Conservation (phyloP, 2,888 invertebrate genomes). For the Macaria notata region DNA sequence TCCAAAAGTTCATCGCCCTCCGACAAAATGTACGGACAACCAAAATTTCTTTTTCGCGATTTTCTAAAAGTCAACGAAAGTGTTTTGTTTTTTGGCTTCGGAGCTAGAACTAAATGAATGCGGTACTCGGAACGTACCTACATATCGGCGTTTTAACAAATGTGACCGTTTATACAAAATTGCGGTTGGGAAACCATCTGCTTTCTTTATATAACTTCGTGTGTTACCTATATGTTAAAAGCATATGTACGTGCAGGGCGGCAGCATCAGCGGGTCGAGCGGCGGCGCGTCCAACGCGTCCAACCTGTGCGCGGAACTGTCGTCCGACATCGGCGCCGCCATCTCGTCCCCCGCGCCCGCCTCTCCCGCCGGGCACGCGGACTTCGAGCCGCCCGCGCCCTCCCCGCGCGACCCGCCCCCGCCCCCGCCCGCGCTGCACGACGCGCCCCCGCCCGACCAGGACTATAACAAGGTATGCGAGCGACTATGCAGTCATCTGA, state of each 20-base stretch:
- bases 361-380: conserved; percentile 85
- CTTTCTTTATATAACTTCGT: too few relatives aligned
- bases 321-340: conserved; percentile 89
- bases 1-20: too few relatives aligned
- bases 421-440: conserved; percentile 40
- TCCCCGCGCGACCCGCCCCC: conserved; percentile 48
- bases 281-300: conserved; percentile 34
- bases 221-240: too few relatives aligned
- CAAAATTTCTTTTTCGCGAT: too few relatives aligned
- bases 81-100: too few relatives aligned
- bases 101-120: too few relatives aligned
- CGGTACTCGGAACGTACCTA: too few relatives aligned
- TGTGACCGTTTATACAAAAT: too few relatives aligned
- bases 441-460: conserved; percentile 47
- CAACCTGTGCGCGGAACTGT: conserved; percentile 85
- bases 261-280: conserved; percentile 41
- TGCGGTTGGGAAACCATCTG: too few relatives aligned
- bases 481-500: not conserved
- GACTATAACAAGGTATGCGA: conserved; percentile 65
- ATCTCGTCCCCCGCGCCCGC: conserved; percentile 88
- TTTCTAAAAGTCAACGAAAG: too few relatives aligned
- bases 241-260: conserved; percentile 34
- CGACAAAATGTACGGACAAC: too few relatives aligned
- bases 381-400: conserved; percentile 85
- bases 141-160: too few relatives aligned